These are phyloP conservation scores for Anguilla marmorata DNA, from an alignment of 2,797 vertebrate species.

Conservation along the genomic window DNA sequence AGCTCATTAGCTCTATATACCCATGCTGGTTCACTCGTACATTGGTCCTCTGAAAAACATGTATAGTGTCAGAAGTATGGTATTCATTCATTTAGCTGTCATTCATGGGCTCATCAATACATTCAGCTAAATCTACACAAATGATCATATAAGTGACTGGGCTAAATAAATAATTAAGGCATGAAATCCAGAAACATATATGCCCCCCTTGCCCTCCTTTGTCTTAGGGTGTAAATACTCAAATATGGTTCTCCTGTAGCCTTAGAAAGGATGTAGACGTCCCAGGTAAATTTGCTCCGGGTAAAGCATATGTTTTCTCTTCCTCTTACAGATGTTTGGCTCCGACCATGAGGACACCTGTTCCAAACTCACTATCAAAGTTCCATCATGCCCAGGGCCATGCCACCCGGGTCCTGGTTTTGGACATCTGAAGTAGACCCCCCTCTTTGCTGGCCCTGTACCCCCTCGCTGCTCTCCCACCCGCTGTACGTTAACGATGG, in stretches of 20 bases:
- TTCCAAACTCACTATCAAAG: slow-evolving; percentile 55
- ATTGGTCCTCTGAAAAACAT: neutral
- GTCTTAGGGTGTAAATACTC: neutral
- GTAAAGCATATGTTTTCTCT: slow-evolving; percentile 18
- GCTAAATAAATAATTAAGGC: neutral
- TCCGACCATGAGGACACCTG: slow-evolving; percentile 58
- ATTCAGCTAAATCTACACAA: neutral
- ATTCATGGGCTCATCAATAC: neutral
- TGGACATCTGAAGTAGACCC: slow-evolving; percentile 51
- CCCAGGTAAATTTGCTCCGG: slow-evolving; percentile 21
- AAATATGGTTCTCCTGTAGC: neutral
- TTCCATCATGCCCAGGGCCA: slow-evolving; percentile 52
- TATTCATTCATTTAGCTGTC: neutral
- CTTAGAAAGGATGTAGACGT: neutral
- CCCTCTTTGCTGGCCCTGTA: neutral
- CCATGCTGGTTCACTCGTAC: neutral
- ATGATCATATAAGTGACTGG: neutral
- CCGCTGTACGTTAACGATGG: slow-evolving; percentile 71
- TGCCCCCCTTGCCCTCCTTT: neutral
- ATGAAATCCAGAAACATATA: too few species aligned
- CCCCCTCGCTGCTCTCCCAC: slow-evolving; percentile 9
- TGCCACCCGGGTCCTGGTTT: slow-evolving; percentile 46
- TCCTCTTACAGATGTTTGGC: slow-evolving; percentile 66
- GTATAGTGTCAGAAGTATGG: neutral
- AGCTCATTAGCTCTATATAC: neutral